Evolutionary conservation across 1,140 invertebrate species (phyloP).

Genomic region (Drosophila malerkotliana): DNA sequence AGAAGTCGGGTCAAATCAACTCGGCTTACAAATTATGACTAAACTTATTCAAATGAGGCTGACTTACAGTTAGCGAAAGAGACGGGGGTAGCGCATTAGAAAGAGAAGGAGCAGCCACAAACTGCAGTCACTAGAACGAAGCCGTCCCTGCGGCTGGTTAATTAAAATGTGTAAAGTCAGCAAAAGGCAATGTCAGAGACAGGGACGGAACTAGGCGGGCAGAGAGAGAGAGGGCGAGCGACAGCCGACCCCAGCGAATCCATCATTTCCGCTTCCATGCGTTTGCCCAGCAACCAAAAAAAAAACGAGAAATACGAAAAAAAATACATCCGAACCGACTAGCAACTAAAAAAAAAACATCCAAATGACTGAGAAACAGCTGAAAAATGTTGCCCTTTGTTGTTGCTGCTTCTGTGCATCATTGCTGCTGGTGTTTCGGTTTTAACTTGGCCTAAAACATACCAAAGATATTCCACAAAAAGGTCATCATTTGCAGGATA

Average conservation of each 20-base stretch:
- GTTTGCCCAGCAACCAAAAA: conserved; percentile 67
- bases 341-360: conserved; percentile 32
- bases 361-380: conserved; percentile 72
- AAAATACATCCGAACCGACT: conserved; percentile 24
- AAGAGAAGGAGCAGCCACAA: conserved; percentile 12
- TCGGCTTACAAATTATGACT: conserved; percentile 79
- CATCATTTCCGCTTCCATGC: conserved; percentile 83
- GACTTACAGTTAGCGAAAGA: conserved; percentile 63
- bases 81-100: neutral
- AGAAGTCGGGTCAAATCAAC: conserved; percentile 55
- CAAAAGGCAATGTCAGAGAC: conserved; percentile 42
- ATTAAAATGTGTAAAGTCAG: conserved; percentile 82
- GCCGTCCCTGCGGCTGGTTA: conserved; percentile 59
- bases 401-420: conserved; percentile 40
- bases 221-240: conserved; percentile 26
- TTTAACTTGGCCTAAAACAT: neutral
- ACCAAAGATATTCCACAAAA: neutral
- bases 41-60: conserved; percentile 81
- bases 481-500: conserved; percentile 13
- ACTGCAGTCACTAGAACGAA: conserved; percentile 77
- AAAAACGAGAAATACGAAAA: conserved; percentile 26
- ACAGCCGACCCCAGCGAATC: conserved; percentile 69
- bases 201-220: neutral
- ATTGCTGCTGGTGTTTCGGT: conserved; percentile 20
- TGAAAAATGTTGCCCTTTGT: conserved; percentile 71